Evolutionary conservation across 2,797 vertebrate genomes (phyloP).

Genomic region (Molossus alvarezi): DNA sequence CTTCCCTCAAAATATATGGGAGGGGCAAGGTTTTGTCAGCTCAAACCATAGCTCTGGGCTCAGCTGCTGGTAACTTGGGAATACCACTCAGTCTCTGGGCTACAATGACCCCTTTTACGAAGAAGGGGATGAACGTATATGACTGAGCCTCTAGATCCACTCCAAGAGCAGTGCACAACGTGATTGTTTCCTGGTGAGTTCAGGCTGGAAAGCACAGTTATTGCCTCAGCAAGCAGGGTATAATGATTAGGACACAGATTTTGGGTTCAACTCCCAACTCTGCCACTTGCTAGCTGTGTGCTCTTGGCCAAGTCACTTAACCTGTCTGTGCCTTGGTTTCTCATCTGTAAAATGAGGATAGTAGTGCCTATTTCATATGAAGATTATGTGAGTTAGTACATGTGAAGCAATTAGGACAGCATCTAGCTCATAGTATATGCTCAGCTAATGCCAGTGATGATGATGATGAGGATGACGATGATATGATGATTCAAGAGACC

Average conservation of each 20-base stretch:
- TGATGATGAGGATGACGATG: neutral
- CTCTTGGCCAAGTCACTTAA: neutral
- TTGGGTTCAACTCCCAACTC: neutral
- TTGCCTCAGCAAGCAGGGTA: neutral
- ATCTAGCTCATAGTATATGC: neutral
- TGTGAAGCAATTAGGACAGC: neutral
- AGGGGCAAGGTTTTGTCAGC: neutral
- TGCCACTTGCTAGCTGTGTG: neutral
- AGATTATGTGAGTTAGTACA: neutral
- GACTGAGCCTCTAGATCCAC: neutral
- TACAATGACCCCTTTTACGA: slow-evolving; percentile 17
- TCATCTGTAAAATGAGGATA: neutral
- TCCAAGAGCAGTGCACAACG: neutral
- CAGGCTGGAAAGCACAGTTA: neutral
- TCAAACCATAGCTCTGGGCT: neutral
- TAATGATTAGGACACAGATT: neutral
- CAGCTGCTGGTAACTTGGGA: neutral
- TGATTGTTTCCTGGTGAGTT: neutral
- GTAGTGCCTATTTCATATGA: neutral
- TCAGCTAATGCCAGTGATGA: neutral
- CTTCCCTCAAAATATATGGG: neutral
- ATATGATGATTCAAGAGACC: neutral
- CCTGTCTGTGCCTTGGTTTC: neutral
- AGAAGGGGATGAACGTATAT: neutral
- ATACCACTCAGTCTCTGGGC: neutral